Evolutionary conservation across 2,888 invertebrate species (phyloP).

Genomic region (Eupeodes luniger): DNA sequence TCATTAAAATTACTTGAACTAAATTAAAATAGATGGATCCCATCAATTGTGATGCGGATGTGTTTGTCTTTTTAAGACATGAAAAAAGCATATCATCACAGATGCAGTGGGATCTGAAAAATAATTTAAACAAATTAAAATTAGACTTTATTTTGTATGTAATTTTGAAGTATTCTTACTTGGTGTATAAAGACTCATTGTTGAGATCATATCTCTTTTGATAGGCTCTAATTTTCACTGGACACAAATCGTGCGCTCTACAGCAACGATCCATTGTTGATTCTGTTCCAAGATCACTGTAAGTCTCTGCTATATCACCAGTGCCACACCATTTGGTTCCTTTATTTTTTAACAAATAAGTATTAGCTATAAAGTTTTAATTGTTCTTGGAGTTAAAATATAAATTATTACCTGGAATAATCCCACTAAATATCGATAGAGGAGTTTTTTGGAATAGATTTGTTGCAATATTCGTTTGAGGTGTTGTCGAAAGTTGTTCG

Average conservation of each 20-base stretch:
- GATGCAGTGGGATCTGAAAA: constrained; percentile 90
- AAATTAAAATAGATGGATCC: constrained; percentile 94
- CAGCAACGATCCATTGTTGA: constrained; percentile 92
- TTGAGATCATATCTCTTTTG: constrained; percentile 90
- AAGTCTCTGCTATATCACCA: constrained; percentile 93
- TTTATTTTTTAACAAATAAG: constrained; percentile 82
- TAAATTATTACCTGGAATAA: constrained; percentile 89
- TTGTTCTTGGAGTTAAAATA: too few relatives aligned
- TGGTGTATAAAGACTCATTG: constrained; percentile 93
- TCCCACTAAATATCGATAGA: constrained; percentile 90
- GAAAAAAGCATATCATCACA: constrained; percentile 93
- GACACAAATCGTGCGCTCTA: constrained; percentile 95
- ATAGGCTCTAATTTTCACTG: constrained; percentile 88
- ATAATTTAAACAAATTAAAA: not conserved
- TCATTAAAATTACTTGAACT: constrained; percentile 86
- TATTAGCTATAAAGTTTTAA: not conserved
- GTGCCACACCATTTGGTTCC: constrained; percentile 97
- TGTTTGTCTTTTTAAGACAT: constrained; percentile 91
- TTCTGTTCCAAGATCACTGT: constrained; percentile 92
- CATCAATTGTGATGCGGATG: constrained; percentile 90
- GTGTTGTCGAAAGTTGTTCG: constrained; percentile 79
- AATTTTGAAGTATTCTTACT: constrained; percentile 84
- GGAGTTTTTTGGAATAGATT: constrained; percentile 87
- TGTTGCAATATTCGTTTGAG: constrained; percentile 79
- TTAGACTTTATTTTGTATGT: not conserved